A percentile compares a stretch with the other conserved stretches of the same genome.
phyloP scores from a whole-genome alignment of 2,797 vertebrate species.

The Eulemur rubriventer region DNA sequence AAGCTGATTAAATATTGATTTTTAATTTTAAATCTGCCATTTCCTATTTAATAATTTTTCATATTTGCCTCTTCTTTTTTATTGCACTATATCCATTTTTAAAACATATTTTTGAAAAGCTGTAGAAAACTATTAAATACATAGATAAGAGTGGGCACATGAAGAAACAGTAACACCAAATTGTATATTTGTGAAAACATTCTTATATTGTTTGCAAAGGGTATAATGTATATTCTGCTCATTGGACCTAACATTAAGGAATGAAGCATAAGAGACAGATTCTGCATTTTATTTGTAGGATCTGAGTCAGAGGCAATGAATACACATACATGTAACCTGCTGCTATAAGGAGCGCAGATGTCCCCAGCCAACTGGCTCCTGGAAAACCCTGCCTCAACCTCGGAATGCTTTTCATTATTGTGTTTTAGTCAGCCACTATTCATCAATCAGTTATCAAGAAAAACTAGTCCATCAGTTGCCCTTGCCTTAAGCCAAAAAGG shows the following conservation, averaged over 20 bases:
- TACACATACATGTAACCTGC: fast-evolving
- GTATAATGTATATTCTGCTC: not conserved
- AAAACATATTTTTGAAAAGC: not conserved
- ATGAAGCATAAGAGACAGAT: not conserved
- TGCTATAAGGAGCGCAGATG: not conserved
- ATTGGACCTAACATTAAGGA: not conserved
- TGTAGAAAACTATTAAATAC: not conserved
- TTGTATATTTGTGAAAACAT: not conserved
- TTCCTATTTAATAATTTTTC: constrained; percentile 43
- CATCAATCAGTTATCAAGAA: not conserved
- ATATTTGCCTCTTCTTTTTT: not conserved
- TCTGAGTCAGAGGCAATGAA: not conserved
- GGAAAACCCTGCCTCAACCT: not conserved
- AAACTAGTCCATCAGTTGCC: not conserved
- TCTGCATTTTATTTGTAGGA: not conserved
- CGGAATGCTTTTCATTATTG: not conserved
- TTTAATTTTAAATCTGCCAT: constrained; percentile 13
- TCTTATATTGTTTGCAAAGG: not conserved
- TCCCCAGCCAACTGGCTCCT: not conserved
- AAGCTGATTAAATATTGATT: constrained; percentile 51
- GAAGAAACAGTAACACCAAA: not conserved
- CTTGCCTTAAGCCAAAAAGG: not conserved
- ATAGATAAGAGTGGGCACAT: not conserved
- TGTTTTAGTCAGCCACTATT: not conserved
- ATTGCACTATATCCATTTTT: not conserved